These are phyloP conservation scores for Pycnonotus jocosus DNA, from an alignment of 2,113 vertebrate species.

Conservation along the genomic window DNA sequence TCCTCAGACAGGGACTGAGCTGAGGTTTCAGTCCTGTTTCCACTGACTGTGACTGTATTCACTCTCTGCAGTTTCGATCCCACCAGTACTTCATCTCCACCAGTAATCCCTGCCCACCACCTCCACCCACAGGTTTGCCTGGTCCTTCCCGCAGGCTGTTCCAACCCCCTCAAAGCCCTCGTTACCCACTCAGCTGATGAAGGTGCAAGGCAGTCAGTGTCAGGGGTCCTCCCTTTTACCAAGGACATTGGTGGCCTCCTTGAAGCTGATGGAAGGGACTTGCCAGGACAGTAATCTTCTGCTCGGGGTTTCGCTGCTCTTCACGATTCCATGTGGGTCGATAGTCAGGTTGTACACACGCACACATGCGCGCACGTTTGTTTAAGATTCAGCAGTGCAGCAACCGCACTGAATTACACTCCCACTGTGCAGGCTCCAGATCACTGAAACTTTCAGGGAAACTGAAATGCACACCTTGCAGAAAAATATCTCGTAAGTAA, in stretches of 20 bases:
- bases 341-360: neutral
- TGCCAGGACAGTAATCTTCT: neutral
- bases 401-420: neutral
- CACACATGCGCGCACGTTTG: neutral
- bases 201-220: neutral
- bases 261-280: neutral
- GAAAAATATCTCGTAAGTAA: neutral
- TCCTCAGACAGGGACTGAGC: neutral
- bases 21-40: neutral
- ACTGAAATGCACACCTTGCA: neutral
- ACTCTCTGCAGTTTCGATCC: neutral
- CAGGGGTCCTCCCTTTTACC: neutral
- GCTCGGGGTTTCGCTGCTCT: neutral
- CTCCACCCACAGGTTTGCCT: neutral
- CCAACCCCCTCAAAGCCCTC: neutral
- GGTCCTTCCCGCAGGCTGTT: neutral
- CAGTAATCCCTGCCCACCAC: neutral
- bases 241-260: neutral
- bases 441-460: neutral
- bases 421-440: neutral
- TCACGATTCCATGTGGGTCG: neutral
- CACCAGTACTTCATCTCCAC: neutral
- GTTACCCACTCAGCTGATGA: constrained; percentile 2
- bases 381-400: neutral
- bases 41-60: neutral